phyloP scores from a whole-genome alignment of 1,140 invertebrate species.

The Drosophila watanabei region DNA sequence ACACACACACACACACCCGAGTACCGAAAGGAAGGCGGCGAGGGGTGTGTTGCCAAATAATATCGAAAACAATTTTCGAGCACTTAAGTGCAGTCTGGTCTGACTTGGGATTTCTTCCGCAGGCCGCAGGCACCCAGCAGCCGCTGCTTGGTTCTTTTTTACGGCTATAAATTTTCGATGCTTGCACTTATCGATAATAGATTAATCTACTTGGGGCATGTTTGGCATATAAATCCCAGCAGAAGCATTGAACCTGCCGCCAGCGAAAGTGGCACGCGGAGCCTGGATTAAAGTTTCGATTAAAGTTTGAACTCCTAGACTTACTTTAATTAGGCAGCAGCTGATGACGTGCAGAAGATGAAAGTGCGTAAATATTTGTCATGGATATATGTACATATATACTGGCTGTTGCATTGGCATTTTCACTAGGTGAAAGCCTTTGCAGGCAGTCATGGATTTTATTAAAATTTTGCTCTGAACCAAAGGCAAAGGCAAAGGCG shows the following conservation, averaged over 20 bases:
- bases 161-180: slow-evolving; percentile 81
- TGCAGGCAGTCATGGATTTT: slow-evolving; percentile 66
- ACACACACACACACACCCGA: slow-evolving; percentile 14
- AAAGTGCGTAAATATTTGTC: slow-evolving; percentile 60
- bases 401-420: slow-evolving; percentile 39
- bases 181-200: slow-evolving; percentile 85
- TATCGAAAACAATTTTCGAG: slow-evolving; percentile 85
- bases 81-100: slow-evolving; percentile 83
- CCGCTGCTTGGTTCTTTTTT: slow-evolving; percentile 47
- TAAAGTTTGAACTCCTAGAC: slow-evolving; percentile 3
- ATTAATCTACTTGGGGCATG: slow-evolving; percentile 84
- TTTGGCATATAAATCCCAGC: slow-evolving; percentile 69
- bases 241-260: slow-evolving; percentile 34
- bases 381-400: slow-evolving; percentile 45
- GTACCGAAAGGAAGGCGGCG: background rate
- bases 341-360: slow-evolving; percentile 30
- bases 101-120: slow-evolving; percentile 56
- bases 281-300: background rate
- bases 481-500: slow-evolving; percentile 10
- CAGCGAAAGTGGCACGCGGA: slow-evolving; percentile 9
- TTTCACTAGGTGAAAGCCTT: slow-evolving; percentile 39
- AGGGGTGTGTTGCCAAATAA: slow-evolving; percentile 57
- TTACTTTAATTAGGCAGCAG: slow-evolving; percentile 51
- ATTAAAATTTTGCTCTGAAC: slow-evolving; percentile 60
- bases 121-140: slow-evolving; percentile 37